phyloP scores from a whole-genome alignment of 2,888 invertebrate genomes.

The Gerris lacustris region DNA sequence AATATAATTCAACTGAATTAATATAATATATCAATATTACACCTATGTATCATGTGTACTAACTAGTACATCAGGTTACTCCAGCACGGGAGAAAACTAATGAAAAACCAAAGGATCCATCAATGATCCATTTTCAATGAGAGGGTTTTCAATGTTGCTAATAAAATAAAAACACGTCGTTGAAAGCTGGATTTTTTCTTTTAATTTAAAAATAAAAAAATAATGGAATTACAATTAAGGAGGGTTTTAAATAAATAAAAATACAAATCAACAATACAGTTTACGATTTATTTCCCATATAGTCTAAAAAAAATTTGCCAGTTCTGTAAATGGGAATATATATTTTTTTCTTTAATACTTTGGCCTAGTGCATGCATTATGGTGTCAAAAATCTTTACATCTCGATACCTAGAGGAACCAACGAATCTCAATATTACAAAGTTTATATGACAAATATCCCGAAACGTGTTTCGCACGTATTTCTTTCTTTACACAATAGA shows the following conservation, averaged over 20 bases:
- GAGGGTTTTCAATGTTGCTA: too few relatives aligned
- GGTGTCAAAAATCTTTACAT: conserved; percentile 15
- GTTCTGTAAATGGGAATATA: conserved; percentile 36
- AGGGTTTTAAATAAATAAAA: conserved; percentile 3
- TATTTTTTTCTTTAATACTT: conserved; percentile 36
- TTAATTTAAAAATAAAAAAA: neutral
- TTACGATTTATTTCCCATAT: conserved; percentile 24
- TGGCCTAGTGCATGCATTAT: conserved; percentile 32
- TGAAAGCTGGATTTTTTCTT: too few relatives aligned
- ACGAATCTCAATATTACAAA: conserved; percentile 19
- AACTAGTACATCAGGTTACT: too few relatives aligned
- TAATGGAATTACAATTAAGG: neutral
- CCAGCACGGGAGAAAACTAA: too few relatives aligned
- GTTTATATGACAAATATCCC: conserved; percentile 10
- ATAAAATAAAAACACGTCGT: too few relatives aligned
- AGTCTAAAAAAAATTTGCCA: conserved; percentile 17
- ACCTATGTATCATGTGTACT: too few relatives aligned
- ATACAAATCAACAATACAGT: conserved; percentile 5
- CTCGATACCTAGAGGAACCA: conserved; percentile 18
- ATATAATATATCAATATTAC: too few relatives aligned
- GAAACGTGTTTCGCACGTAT: neutral
- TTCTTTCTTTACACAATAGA: conserved; percentile 18
- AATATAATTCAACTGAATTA: too few relatives aligned
- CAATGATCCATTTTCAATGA: too few relatives aligned
- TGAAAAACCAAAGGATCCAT: too few relatives aligned